phyloP scores from a whole-genome alignment of 2,888 invertebrate genomes.

The Drosophila hamatofila region DNA sequence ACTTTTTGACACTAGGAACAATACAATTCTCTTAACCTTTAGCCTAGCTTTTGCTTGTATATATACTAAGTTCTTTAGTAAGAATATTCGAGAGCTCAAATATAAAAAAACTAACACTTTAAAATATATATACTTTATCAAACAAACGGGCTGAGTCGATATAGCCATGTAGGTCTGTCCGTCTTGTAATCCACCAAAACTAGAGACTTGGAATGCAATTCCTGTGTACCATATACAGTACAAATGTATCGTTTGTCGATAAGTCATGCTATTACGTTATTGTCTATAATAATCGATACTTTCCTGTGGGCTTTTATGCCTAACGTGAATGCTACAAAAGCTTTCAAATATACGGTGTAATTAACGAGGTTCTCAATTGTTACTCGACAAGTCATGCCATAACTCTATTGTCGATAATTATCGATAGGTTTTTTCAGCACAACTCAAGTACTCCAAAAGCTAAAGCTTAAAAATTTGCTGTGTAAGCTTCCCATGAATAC shows the following conservation, averaged over 20 bases:
- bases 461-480: neutral
- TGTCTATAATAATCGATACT: neutral
- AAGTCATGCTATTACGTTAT: neutral
- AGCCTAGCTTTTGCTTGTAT: too few species aligned
- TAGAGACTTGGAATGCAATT: neutral
- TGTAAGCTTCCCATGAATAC: neutral
- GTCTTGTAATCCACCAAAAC: neutral
- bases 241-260: neutral
- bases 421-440: neutral
- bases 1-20: too few species aligned
- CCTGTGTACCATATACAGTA: neutral
- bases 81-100: too few species aligned
- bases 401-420: neutral
- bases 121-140: too few species aligned
- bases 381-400: neutral
- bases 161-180: neutral
- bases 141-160: too few species aligned
- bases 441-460: neutral
- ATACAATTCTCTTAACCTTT: too few species aligned
- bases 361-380: too few species aligned
- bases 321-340: too few species aligned
- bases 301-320: too few species aligned
- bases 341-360: too few species aligned
- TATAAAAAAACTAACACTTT: too few species aligned
- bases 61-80: too few species aligned